Evolutionary conservation across 2,888 invertebrate species (phyloP).

Genomic region (Melipona bicolor): DNA sequence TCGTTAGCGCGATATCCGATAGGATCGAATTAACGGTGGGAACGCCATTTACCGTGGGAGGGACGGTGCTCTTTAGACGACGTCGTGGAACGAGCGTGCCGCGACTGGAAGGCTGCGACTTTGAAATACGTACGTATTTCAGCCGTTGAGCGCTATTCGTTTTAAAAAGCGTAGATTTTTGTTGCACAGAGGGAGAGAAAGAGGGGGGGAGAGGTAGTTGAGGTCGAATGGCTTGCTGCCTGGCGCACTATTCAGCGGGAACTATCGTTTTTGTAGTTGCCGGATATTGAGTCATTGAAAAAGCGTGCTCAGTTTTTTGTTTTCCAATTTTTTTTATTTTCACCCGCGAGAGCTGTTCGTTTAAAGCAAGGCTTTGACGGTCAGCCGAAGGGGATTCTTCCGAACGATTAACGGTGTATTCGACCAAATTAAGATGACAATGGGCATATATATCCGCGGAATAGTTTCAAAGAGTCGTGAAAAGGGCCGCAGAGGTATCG

Average conservation of each 20-base stretch:
- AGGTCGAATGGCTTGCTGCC: slow-evolving; percentile 8
- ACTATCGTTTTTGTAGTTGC: slow-evolving; percentile 21
- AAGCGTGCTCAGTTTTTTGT: neutral
- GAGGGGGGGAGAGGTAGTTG: neutral
- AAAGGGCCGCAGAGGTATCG: too few relatives aligned
- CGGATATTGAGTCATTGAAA: slow-evolving; percentile 7
- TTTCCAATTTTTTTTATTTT: neutral
- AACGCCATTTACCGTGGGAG: neutral
- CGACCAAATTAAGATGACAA: neutral
- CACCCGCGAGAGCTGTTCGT: neutral
- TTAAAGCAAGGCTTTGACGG: neutral
- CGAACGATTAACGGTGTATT: neutral
- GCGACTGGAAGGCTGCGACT: neutral
- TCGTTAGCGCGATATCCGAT: neutral
- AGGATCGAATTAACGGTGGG: slow-evolving; percentile 24
- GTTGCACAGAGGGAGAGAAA: neutral
- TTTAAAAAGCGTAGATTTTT: slow-evolving; percentile 22
- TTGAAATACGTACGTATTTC: slow-evolving; percentile 4
- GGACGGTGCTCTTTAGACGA: neutral
- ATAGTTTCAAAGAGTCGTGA: neutral
- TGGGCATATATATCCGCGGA: too few relatives aligned
- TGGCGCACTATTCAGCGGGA: neutral
- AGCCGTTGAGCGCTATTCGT: slow-evolving; percentile 1
- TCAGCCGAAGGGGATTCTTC: neutral
- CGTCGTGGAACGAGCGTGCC: neutral